Conservation (phyloP, 2,888 invertebrate genomes). For the Epinotia nisella region DNA sequence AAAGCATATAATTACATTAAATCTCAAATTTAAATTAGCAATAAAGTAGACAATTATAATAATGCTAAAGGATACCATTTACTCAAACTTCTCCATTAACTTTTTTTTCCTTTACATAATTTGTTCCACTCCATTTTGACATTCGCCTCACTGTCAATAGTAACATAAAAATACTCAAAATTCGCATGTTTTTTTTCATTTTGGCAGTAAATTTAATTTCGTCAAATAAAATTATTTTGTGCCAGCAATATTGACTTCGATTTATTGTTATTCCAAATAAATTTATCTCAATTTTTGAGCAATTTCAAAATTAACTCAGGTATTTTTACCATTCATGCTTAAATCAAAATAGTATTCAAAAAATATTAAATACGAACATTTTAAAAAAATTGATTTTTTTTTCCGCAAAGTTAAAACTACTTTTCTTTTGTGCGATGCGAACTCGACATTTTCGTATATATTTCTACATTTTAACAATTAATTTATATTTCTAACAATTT, state of each 20-base stretch:
- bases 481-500: constrained; percentile 64
- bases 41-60: not conserved
- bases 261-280: not conserved
- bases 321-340: not conserved
- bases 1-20: constrained; percentile 42
- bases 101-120: not conserved
- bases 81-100: not conserved
- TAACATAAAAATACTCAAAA: constrained; percentile 52
- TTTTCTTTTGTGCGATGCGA: constrained; percentile 76
- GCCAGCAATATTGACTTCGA: not conserved
- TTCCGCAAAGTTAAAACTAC: no score
- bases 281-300: constrained; percentile 5
- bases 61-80: not conserved
- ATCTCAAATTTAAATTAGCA: not conserved
- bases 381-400: no score
- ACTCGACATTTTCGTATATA: constrained; percentile 70
- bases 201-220: constrained; percentile 61
- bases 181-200: constrained; percentile 50
- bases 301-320: not conserved
- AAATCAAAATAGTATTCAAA: constrained; percentile 11
- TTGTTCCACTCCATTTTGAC: not conserved
- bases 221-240: constrained; percentile 7
- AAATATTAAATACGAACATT: no score
- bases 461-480: constrained; percentile 74
- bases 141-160: not conserved